These are phyloP conservation scores for Dasypus novemcinctus DNA, from an alignment of 2,113 vertebrate species.

Conservation along the genomic window DNA sequence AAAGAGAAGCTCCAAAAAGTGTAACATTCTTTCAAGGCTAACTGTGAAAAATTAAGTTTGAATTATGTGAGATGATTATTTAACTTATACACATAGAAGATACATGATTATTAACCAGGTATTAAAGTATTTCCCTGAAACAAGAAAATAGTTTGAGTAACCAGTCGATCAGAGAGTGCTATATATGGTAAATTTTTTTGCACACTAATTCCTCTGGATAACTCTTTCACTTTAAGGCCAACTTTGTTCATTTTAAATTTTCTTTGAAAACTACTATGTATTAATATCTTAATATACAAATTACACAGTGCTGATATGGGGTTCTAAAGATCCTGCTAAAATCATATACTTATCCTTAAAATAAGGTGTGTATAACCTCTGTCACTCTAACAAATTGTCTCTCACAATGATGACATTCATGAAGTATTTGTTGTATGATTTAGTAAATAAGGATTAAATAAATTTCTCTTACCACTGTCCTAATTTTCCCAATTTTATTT, in stretches of 20 bases:
- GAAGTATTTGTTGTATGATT: not conserved
- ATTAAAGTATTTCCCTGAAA: not conserved
- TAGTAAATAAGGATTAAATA: not conserved
- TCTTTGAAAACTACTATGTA: not conserved
- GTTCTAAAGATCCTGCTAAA: not conserved
- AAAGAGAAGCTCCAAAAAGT: not conserved
- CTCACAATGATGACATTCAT: not conserved
- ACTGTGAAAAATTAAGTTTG: not conserved
- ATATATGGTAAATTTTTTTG: not conserved
- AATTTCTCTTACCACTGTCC: too few species aligned
- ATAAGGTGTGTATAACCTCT: not conserved
- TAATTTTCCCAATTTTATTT: not conserved
- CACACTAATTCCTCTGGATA: not conserved
- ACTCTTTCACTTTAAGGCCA: not conserved
- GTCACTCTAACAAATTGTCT: not conserved
- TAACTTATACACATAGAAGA: not conserved
- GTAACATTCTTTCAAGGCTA: not conserved
- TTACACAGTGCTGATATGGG: not conserved
- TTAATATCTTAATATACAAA: not conserved
- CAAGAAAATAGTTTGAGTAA: not conserved
- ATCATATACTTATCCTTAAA: not conserved
- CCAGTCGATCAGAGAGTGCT: not conserved
- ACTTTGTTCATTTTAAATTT: not conserved
- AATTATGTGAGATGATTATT: conserved; percentile 10
- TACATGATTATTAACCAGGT: not conserved